A percentile compares a stretch with the other conserved stretches of the same genome.
phyloP scores from a whole-genome alignment of 2,888 invertebrate species.

The Vesta saturnalis region DNA sequence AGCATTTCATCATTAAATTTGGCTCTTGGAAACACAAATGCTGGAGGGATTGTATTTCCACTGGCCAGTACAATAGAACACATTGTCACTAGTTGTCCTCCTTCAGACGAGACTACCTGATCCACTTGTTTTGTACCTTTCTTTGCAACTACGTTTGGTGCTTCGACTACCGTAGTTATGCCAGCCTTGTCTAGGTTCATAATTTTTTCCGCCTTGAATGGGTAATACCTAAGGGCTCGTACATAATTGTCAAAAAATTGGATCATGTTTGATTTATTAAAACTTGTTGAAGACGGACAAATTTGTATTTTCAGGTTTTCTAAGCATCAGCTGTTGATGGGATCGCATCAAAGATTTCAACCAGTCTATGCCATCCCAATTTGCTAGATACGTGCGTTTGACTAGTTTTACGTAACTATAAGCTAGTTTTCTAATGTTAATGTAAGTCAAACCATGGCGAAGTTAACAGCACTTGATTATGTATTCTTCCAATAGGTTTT shows the following conservation, averaged over 20 bases:
- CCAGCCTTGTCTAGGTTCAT: conserved; percentile 50
- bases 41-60: too few relatives aligned
- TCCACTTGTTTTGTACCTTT: not conserved
- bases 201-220: conserved; percentile 41
- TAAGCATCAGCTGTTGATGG: conserved; percentile 24
- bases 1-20: too few relatives aligned
- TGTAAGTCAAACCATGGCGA: too few relatives aligned
- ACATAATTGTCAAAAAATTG: conserved; percentile 43
- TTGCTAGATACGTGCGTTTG: not conserved
- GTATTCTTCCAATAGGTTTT: not conserved
- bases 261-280: conserved; percentile 47
- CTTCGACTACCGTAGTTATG: conserved; percentile 47
- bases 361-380: conserved; percentile 31
- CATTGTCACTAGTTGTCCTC: too few relatives aligned
- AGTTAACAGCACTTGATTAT: not conserved
- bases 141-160: conserved; percentile 47
- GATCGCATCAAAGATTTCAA: conserved; percentile 23
- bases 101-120: too few relatives aligned
- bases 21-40: too few relatives aligned
- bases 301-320: conserved; percentile 49
- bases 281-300: conserved; percentile 47
- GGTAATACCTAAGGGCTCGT: conserved; percentile 36
- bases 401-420: not conserved
- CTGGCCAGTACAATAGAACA: too few relatives aligned
- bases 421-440: too few relatives aligned